Evolutionary conservation across 2,888 invertebrate species (phyloP).

Genomic region (Acrocyrtus sp.): DNA sequence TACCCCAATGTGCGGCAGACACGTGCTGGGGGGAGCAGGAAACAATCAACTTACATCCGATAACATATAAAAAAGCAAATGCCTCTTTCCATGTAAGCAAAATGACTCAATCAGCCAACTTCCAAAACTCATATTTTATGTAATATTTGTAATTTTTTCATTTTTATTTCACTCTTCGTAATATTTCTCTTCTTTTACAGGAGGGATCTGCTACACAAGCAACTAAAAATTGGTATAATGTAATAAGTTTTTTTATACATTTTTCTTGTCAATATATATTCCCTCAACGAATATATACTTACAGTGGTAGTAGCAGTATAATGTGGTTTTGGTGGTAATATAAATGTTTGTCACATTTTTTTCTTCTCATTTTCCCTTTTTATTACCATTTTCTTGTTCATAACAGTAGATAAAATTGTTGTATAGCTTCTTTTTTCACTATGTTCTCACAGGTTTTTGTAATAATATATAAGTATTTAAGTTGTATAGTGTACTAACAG

Average conservation of each 20-base stretch:
- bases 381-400: constrained; percentile 11
- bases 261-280: too few species aligned
- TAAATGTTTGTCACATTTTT: constrained; percentile 24
- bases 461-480: constrained; percentile 47
- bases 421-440: constrained; percentile 40
- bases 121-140: constrained; percentile 32
- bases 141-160: constrained; percentile 24
- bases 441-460: constrained; percentile 48
- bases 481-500: constrained; percentile 20
- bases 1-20: constrained; percentile 41
- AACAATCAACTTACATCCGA: too few species aligned
- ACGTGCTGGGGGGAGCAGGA: neutral
- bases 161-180: constrained; percentile 21
- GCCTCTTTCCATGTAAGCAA: neutral
- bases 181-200: constrained; percentile 21
- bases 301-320: constrained; percentile 33
- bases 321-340: constrained; percentile 13
- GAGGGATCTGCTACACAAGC: constrained; percentile 25
- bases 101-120: too few species aligned
- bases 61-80: neutral
- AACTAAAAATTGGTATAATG: constrained; percentile 46
- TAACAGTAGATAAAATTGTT: neutral
- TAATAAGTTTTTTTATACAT: neutral
- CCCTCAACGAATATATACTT: too few species aligned
- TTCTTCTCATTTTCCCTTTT: constrained; percentile 2